Conservation (phyloP, 2,888 invertebrate species). For the Dryomyza anilis region DNA sequence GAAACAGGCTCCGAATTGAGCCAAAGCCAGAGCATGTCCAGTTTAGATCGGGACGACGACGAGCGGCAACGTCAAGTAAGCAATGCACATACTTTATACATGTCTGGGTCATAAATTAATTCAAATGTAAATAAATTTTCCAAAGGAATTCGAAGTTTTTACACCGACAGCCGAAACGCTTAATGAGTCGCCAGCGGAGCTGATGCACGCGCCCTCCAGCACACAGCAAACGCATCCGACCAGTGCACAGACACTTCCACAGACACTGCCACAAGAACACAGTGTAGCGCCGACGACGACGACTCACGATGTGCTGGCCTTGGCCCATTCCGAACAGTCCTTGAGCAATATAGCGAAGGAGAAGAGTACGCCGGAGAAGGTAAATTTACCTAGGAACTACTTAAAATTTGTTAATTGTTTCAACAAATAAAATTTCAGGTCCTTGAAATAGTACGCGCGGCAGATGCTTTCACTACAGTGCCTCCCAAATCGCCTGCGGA, state of each 20-base stretch:
- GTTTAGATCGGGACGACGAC: slow-evolving; percentile 86
- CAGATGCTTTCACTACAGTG: slow-evolving; percentile 62
- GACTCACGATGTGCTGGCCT: slow-evolving; percentile 19
- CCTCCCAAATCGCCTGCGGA: slow-evolving; percentile 79
- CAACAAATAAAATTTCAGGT: slow-evolving; percentile 64
- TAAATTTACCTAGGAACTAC: slow-evolving; percentile 28
- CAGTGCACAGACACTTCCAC: slow-evolving; percentile 26
- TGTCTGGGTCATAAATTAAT: slow-evolving; percentile 2
- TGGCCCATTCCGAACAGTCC: slow-evolving; percentile 13
- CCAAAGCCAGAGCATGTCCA: slow-evolving; percentile 85
- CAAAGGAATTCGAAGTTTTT: slow-evolving; percentile 61
- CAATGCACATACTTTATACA: slow-evolving; percentile 10
- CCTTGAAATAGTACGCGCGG: slow-evolving; percentile 87
- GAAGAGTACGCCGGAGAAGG: slow-evolving; percentile 84
- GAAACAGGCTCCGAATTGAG: slow-evolving; percentile 67
- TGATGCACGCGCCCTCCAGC: slow-evolving; percentile 47
- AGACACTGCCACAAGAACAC: slow-evolving; percentile 20
- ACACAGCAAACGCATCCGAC: slow-evolving; percentile 25
- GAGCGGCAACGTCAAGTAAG: slow-evolving; percentile 56
- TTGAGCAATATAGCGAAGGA: slow-evolving; percentile 68
- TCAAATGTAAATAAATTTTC: slow-evolving; percentile 5
- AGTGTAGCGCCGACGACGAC: slow-evolving; percentile 21
- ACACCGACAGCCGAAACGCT: slow-evolving; percentile 51
- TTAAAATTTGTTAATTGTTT: background rate
- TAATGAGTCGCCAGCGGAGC: slow-evolving; percentile 45